These are phyloP conservation scores for Pachypeltis micranthus DNA, from an alignment of 1,140 invertebrate genomes.

Conservation along the genomic window DNA sequence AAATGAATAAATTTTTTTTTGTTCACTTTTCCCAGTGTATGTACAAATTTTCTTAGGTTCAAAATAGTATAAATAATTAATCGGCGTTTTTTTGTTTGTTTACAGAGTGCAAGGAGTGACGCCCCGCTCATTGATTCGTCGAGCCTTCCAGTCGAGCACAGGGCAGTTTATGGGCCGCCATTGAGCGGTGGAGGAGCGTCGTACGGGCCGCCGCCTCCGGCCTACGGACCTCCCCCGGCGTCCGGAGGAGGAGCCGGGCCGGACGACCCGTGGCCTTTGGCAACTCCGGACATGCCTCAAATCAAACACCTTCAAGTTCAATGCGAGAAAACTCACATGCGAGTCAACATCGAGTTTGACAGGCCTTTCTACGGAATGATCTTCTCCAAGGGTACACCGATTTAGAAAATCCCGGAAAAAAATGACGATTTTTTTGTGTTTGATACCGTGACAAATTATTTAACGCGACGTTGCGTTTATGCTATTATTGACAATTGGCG, in stretches of 20 bases:
- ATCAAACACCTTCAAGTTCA: conserved; percentile 84
- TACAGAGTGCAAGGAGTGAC: conserved; percentile 27
- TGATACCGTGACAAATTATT: no score
- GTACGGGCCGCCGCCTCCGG: conserved; percentile 28
- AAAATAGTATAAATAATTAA: no score
- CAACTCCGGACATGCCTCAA: conserved; percentile 76
- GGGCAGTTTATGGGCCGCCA: conserved; percentile 29
- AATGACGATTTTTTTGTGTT: no score
- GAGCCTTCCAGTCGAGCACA: conserved; percentile 28
- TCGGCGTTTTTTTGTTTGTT: conserved; percentile 9
- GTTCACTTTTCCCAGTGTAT: no score
- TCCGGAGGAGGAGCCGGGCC: conserved; percentile 29
- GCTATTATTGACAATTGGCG: no score
- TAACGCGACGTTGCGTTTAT: no score
- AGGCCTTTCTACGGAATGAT: conserved; percentile 91
- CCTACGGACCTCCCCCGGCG: conserved; percentile 33
- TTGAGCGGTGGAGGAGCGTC: conserved; percentile 5
- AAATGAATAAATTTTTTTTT: no score
- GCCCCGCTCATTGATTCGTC: conserved; percentile 25
- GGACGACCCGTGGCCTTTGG: conserved; percentile 65
- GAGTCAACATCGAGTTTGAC: conserved; percentile 82
- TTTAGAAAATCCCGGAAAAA: no score
- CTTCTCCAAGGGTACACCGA: conserved; percentile 79
- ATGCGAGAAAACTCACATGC: conserved; percentile 88
- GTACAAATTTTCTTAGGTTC: no score